These are phyloP conservation scores for Lepidocolaptes lacrymiger DNA, from an alignment of 2,797 vertebrate species.

Conservation along the genomic window DNA sequence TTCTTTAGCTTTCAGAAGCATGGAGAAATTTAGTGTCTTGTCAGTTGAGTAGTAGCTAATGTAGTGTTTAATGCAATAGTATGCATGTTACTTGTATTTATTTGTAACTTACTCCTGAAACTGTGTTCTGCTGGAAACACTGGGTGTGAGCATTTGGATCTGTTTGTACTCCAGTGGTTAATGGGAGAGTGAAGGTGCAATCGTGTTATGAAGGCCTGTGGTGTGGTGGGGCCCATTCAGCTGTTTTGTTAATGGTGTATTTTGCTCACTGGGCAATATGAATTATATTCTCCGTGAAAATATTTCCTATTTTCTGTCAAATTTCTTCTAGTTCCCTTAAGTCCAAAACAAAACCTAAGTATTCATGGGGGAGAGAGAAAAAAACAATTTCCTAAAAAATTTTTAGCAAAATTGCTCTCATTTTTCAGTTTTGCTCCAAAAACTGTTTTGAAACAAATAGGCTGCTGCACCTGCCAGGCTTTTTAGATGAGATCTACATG, in stretches of 20 bases:
- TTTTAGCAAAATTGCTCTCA: neutral
- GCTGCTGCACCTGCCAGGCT: neutral
- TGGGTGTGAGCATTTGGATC: neutral
- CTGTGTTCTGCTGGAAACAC: neutral
- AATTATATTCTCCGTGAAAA: neutral
- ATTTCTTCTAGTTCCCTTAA: neutral
- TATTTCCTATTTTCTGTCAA: neutral
- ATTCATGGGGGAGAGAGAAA: neutral
- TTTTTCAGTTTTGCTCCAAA: neutral
- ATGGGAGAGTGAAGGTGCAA: neutral
- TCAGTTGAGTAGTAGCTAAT: neutral
- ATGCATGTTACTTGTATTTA: neutral
- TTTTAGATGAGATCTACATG: neutral
- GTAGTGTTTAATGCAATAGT: neutral
- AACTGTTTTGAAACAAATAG: neutral
- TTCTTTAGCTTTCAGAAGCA: neutral
- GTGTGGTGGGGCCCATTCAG: neutral
- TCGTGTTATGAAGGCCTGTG: neutral
- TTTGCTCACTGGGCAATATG: neutral
- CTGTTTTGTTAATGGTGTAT: neutral
- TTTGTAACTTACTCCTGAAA: slow-evolving; percentile 46
- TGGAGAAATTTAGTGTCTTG: neutral
- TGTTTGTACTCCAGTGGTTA: neutral
- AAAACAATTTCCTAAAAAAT: neutral
- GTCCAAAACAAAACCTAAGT: neutral